Conservation (phyloP, 2,113 vertebrate species). For the Caranx ignobilis region DNA sequence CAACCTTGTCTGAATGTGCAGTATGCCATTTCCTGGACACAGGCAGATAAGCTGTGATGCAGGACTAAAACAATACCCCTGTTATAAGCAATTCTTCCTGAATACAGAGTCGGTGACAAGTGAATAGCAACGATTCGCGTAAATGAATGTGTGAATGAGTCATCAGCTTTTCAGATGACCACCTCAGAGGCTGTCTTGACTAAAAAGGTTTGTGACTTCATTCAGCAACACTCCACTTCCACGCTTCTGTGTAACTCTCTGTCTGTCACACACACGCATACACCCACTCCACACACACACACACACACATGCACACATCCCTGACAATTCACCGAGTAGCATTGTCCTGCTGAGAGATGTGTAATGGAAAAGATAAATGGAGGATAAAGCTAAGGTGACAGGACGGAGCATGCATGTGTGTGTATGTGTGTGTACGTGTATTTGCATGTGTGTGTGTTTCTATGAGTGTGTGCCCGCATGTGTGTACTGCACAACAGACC, state of each 20-base stretch:
- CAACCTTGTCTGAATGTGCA: constrained; percentile 61
- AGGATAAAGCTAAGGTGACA: constrained; percentile 88
- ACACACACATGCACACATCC: constrained; percentile 39
- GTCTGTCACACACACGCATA: constrained; percentile 15
- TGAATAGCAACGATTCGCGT: constrained; percentile 74
- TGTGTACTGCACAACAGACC: constrained; percentile 85
- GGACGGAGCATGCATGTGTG: constrained; percentile 77
- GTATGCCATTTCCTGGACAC: constrained; percentile 72
- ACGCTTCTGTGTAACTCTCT: constrained; percentile 44
- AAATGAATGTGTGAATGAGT: constrained; percentile 76
- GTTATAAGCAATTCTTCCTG: constrained; percentile 63
- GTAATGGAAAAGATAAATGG: constrained; percentile 85
- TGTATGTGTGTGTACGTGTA: constrained; percentile 70
- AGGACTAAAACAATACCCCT: constrained; percentile 70
- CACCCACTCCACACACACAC: constrained; percentile 11
- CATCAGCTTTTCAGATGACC: constrained; percentile 79
- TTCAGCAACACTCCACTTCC: constrained; percentile 61
- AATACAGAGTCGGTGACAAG: constrained; percentile 68
- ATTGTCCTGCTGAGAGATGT: constrained; percentile 80
- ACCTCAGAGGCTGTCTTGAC: constrained; percentile 64
- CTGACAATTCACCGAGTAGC: constrained; percentile 66
- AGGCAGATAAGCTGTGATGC: constrained; percentile 68
- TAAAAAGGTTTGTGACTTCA: constrained; percentile 75
- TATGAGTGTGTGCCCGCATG: constrained; percentile 64
- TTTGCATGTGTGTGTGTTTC: constrained; percentile 74